phyloP scores from a whole-genome alignment of 2,888 invertebrate genomes.

The Pammene aurita region DNA sequence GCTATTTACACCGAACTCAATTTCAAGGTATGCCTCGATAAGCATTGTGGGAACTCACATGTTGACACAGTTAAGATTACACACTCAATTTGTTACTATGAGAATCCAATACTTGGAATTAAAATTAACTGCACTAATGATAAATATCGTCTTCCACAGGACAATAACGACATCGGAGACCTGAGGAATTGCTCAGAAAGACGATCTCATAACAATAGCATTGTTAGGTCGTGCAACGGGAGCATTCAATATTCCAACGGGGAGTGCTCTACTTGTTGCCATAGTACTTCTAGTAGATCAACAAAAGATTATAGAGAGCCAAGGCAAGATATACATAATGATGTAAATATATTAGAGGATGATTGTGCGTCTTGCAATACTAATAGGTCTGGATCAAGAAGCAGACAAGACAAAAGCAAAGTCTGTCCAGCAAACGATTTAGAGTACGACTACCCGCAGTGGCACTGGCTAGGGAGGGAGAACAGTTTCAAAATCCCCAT shows the following conservation, averaged over 20 bases:
- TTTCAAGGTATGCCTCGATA: conserved; percentile 78
- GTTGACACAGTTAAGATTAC: conserved; percentile 67
- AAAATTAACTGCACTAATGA: conserved; percentile 52
- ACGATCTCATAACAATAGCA: conserved; percentile 80
- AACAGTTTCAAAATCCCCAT: conserved; percentile 82
- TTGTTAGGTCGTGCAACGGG: conserved; percentile 79
- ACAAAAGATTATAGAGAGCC: conserved; percentile 79
- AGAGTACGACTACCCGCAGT: conserved; percentile 80
- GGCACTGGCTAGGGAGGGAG: conserved; percentile 80
- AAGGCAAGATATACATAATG: conserved; percentile 71
- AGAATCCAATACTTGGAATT: conserved; percentile 40
- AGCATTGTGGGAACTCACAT: conserved; percentile 61
- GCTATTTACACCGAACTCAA: conserved; percentile 82
- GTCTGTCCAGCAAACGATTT: conserved; percentile 78
- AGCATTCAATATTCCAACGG: conserved; percentile 79
- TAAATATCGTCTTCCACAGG: conserved; percentile 66
- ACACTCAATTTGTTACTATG: conserved; percentile 61
- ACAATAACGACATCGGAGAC: conserved; percentile 76
- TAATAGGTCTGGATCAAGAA: conserved; percentile 76
- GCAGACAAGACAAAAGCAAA: conserved; percentile 80
- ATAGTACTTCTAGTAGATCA: conserved; percentile 78
- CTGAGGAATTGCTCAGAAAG: conserved; percentile 75
- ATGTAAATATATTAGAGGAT: conserved; percentile 74
- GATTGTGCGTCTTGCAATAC: conserved; percentile 78
- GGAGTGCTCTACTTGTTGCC: conserved; percentile 79